Base-by-base conservation (phyloP, 2,113 vertebrate species). In the Chitala chitala region DNA sequence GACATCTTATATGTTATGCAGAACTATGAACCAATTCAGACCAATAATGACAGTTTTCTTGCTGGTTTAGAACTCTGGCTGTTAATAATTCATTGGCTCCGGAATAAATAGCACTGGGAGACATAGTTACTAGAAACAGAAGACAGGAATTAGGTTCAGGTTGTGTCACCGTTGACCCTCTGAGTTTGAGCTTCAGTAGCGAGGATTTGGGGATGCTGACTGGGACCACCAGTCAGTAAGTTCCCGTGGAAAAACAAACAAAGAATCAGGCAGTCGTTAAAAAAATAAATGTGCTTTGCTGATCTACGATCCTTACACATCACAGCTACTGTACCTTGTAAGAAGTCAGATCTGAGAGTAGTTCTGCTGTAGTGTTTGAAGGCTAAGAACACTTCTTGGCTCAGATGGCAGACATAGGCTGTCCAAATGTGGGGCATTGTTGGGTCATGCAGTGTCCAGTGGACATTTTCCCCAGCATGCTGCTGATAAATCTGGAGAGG, bases 21-120 rank as follows among this genome's bases (percentile, higher is more conserved):
- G 9, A 48, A n/a, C n/a, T n/a, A n/a, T n/a, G 29, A 17, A 61
- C 38, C n/a, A 46, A 22, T 42, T 44, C 13, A 66, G 64, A 12
- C 42, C 42, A 42, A 8, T 10, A 40, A n/a, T 64, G 15, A n/a
- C 33, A 48, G 29, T 40, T 58, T 54, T 36, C 50, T 36, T 61
- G 26, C 8, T 10, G 22, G 44, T 65, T 38, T 53, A 7, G 40
- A 36, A 38, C 63, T 24, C 58, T 44, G 58, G 64, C 76, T 71
- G 71, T 81, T 82, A 85, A 84, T 87, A 84, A 82, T 80, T 79
- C 72, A 85, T 83, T 42, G 78, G 84, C 84, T 77, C 65, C 58
- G n/a, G 24, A 38, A 79, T 75, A 78, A 80, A 78, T 82, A 79
- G 68, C 76, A 61, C 10, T 2, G 7, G 40, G 48, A 82, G 74